Conservation (phyloP, 1,140 invertebrate genomes). For the Cydia splendana region DNA sequence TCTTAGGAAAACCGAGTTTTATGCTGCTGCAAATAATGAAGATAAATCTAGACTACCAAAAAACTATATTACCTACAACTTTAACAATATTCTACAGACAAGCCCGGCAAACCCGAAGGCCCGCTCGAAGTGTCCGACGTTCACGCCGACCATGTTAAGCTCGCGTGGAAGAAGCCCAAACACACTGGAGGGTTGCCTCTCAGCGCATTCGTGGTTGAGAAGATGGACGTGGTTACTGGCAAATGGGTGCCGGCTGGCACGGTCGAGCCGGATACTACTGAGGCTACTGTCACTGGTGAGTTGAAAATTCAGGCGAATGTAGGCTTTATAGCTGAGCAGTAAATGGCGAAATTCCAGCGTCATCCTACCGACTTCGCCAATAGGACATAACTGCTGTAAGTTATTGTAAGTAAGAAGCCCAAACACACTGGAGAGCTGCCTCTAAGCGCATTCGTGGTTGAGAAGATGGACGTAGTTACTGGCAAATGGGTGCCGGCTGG, state of each 20-base stretch:
- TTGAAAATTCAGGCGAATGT: background rate
- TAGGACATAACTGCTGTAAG: background rate
- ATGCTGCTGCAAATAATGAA: background rate
- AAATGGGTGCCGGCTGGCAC: constrained; percentile 94
- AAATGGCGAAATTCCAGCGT: background rate
- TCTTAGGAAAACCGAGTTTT: no score
- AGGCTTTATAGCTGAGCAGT: background rate
- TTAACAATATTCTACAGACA: constrained; percentile 82
- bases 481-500: constrained; percentile 94
- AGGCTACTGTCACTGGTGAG: constrained; percentile 88
- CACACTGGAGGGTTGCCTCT: constrained; percentile 97
- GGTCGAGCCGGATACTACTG: constrained; percentile 92
- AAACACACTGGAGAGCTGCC: constrained; percentile 97
- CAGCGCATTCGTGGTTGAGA: constrained; percentile 94
- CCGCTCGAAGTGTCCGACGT: constrained; percentile 95
- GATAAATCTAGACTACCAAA: background rate
- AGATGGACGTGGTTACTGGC: constrained; percentile 93
- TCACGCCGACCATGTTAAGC: constrained; percentile 96
- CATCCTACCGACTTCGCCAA: background rate
- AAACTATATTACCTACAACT: no score
- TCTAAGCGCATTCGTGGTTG: constrained; percentile 92
- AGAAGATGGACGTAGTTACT: constrained; percentile 94
- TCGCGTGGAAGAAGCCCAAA: constrained; percentile 97
- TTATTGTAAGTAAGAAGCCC: constrained; percentile 85
- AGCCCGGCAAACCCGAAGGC: constrained; percentile 96